Evolutionary conservation across 2,888 invertebrate genomes (phyloP).

Genomic region (Amphipoea lucens): DNA sequence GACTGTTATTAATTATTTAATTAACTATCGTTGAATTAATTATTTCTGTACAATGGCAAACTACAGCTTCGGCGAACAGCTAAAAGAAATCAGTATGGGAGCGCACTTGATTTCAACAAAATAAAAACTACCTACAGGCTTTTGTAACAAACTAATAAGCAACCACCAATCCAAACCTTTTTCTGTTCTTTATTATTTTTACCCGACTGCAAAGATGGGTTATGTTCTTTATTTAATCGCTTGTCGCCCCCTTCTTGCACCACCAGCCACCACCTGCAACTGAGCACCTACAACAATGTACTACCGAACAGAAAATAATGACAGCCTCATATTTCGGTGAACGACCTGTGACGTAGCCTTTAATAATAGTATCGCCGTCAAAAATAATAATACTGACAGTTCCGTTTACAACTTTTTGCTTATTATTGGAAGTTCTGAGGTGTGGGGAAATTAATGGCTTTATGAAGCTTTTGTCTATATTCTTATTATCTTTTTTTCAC

Average conservation of each 20-base stretch:
- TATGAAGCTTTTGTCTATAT: neutral
- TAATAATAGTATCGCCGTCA: conserved; percentile 47
- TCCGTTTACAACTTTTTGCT: conserved; percentile 25
- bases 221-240: neutral
- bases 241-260: conserved; percentile 9
- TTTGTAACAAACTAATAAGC: neutral
- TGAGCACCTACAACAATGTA: conserved; percentile 27
- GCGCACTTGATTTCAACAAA: neutral
- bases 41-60: neutral
- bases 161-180: neutral
- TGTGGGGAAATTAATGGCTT: neutral
- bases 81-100: neutral
- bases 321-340: conserved; percentile 54
- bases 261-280: conserved; percentile 43
- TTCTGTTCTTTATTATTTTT: neutral
- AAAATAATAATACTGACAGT: conserved; percentile 21
- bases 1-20: neutral
- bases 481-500: neutral
- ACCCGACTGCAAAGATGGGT: neutral
- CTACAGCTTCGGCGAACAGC: neutral
- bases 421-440: conserved; percentile 3
- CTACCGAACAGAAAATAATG: conserved; percentile 56
- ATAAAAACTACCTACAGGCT: neutral
- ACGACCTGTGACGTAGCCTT: conserved; percentile 57
- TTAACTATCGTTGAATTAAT: neutral